These are phyloP conservation scores for Thamnophis sirtalis DNA, from an alignment of 2,113 vertebrate genomes.

Conservation along the genomic window DNA sequence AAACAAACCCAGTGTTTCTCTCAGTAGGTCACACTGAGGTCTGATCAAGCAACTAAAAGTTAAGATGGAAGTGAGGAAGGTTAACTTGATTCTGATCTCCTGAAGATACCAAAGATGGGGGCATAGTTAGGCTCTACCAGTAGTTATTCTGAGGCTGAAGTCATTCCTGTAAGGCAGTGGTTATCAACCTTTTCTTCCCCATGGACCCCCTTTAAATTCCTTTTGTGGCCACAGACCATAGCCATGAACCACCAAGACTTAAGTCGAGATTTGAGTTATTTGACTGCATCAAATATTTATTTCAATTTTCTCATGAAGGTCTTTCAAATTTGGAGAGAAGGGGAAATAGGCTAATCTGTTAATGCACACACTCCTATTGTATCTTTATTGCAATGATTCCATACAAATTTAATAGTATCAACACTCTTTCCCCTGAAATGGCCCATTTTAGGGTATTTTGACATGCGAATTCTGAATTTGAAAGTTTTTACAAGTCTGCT, in stretches of 20 bases:
- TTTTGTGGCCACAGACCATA: not conserved
- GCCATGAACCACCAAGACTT: too few species aligned
- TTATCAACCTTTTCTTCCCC: not conserved
- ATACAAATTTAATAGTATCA: not conserved
- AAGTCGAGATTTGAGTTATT: not conserved
- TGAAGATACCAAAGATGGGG: not conserved
- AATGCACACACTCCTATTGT: not conserved
- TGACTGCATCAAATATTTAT: not conserved
- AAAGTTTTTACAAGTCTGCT: not conserved
- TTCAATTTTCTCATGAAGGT: not conserved
- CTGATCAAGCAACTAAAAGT: not conserved
- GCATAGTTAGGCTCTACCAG: not conserved
- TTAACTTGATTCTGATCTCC: not conserved
- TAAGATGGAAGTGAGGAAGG: not conserved
- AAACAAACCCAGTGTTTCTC: not conserved
- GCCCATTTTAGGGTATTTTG: not conserved
- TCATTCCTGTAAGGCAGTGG: not conserved
- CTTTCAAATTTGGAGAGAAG: not conserved
- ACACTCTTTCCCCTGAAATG: not conserved
- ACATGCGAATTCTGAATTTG: not conserved
- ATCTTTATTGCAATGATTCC: not conserved
- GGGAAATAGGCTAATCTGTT: not conserved
- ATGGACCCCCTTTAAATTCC: not conserved
- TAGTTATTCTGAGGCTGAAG: not conserved
- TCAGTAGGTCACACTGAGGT: not conserved